Percentiles rank a stretch among this genome's conserved stretches.
phyloP scores from a whole-genome alignment of 2,113 vertebrate genomes.

The Sphyrna mokarran region DNA sequence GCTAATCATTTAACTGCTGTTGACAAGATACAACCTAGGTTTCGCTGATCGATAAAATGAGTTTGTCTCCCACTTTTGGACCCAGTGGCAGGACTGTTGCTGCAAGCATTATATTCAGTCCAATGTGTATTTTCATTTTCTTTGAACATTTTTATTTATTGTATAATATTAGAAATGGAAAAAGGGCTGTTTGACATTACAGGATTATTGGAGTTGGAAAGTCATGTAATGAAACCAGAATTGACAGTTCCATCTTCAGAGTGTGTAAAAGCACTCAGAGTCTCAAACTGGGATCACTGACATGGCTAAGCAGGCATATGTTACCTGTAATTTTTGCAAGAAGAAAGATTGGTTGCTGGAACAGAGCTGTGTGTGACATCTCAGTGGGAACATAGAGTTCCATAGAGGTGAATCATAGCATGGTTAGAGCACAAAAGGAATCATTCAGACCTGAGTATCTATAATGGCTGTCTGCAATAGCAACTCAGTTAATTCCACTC shows the following conservation, averaged over 20 bases:
- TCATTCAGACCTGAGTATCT: no score
- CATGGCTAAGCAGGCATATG: not conserved
- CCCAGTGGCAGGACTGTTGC: no score
- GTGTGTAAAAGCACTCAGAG: not conserved
- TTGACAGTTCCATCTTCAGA: not conserved
- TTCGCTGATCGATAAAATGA: no score
- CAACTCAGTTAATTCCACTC: no score
- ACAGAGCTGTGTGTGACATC: not conserved
- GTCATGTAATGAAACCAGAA: not conserved
- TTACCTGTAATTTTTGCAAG: not conserved
- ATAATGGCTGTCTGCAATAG: no score
- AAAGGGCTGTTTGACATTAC: not conserved
- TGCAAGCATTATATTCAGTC: no score
- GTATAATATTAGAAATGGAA: no score
- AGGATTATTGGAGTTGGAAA: not conserved
- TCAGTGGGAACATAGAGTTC: not conserved
- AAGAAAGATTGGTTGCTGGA: not conserved
- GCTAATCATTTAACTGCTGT: no score
- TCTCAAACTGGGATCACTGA: not conserved
- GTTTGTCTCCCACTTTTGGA: no score
- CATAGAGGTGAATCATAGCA: not conserved
- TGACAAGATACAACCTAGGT: no score
- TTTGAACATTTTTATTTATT: no score
- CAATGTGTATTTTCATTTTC: no score
- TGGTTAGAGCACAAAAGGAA: not conserved